Conservation (phyloP, 2,888 invertebrate species). For the Caenorhabditis zanzibari region DNA sequence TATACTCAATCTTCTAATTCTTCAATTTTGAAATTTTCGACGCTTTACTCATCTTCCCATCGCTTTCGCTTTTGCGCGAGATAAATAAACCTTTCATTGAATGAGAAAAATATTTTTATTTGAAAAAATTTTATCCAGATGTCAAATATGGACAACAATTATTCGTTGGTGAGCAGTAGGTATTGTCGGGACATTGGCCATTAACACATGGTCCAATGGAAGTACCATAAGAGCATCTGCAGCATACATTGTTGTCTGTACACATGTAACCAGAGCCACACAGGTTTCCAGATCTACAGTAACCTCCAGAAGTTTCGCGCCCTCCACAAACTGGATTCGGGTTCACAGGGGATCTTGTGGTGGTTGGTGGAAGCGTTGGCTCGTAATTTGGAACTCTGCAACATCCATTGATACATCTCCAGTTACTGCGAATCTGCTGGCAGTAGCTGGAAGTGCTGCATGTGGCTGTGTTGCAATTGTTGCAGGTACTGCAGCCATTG, state of each 20-base stretch:
- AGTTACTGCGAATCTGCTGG: slow-evolving; percentile 64
- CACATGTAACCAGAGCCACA: slow-evolving; percentile 71
- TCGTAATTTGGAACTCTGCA: slow-evolving; percentile 61
- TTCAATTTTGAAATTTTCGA: slow-evolving; percentile 45
- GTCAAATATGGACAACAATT: slow-evolving; percentile 71
- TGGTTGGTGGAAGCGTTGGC: slow-evolving; percentile 58
- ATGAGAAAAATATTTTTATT: slow-evolving; percentile 12
- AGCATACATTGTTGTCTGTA: slow-evolving; percentile 69
- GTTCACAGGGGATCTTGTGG: slow-evolving; percentile 47
- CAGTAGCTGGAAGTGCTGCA: slow-evolving; percentile 69
- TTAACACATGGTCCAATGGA: slow-evolving; percentile 72
- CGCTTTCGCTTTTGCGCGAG: slow-evolving; percentile 55
- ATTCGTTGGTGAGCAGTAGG: slow-evolving; percentile 69
- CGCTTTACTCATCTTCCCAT: slow-evolving; percentile 56
- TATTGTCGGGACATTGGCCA: slow-evolving; percentile 68
- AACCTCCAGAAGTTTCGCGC: slow-evolving; percentile 73
- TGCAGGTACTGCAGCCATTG: slow-evolving; percentile 64
- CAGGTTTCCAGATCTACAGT: slow-evolving; percentile 64
- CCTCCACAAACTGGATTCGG: slow-evolving; percentile 69
- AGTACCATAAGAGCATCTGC: slow-evolving; percentile 71
- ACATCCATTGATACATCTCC: slow-evolving; percentile 69
- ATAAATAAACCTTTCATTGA: slow-evolving; percentile 60
- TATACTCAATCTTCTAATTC: slow-evolving; percentile 17
- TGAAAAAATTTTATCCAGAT: neutral
- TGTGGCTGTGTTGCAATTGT: slow-evolving; percentile 49